These are phyloP conservation scores for Rhinogobio ventralis DNA, from an alignment of 2,797 vertebrate species.

Conservation along the genomic window DNA sequence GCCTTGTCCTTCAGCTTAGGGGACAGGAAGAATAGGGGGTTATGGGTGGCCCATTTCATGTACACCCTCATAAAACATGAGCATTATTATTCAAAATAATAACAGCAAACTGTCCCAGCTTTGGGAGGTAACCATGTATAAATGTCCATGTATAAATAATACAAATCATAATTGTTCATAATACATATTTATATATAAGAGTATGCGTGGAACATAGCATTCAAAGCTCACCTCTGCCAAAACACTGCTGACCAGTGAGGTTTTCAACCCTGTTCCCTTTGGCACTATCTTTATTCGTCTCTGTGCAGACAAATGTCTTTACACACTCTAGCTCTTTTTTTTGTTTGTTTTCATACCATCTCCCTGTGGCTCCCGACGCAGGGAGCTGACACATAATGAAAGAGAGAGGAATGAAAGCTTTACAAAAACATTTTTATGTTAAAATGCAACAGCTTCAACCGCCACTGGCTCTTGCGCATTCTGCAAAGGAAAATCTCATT, in stretches of 20 bases:
- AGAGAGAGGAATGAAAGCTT: constrained; percentile 49
- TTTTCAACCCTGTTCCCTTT: constrained; percentile 61
- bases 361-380: constrained; percentile 35
- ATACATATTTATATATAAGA: constrained; percentile 71
- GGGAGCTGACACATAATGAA: constrained; percentile 57
- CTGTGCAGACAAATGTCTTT: constrained; percentile 43
- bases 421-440: constrained; percentile 57
- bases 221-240: constrained; percentile 49
- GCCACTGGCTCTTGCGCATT: constrained; percentile 50
- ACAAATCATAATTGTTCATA: constrained; percentile 75
- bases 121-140: constrained; percentile 69
- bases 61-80: constrained; percentile 71
- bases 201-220: constrained; percentile 59
- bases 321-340: constrained; percentile 44
- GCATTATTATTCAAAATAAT: constrained; percentile 73
- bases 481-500: constrained; percentile 55
- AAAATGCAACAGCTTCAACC: constrained; percentile 47
- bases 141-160: constrained; percentile 80
- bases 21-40: constrained; percentile 58
- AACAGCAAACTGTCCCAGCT: constrained; percentile 70
- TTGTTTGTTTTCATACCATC: constrained; percentile 51
- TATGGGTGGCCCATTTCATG: constrained; percentile 67
- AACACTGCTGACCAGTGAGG: constrained; percentile 41
- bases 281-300: constrained; percentile 53
- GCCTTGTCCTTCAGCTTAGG: constrained; percentile 39